Conservation (phyloP, 2,113 vertebrate species). For the Coptodon bakossiorum region DNA sequence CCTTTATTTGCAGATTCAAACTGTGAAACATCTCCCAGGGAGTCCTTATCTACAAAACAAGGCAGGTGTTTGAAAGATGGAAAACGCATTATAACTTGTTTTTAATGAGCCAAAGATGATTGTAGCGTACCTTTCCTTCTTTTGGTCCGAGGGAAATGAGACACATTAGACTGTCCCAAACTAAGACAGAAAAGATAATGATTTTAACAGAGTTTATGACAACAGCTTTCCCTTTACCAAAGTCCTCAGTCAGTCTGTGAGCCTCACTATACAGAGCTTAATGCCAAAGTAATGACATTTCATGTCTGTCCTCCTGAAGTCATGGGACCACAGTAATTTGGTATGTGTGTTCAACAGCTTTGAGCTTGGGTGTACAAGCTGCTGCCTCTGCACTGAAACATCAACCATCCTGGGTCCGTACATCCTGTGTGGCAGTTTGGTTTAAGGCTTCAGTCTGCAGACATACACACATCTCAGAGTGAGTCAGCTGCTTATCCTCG, state of each 20-base stretch:
- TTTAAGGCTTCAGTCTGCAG: background rate
- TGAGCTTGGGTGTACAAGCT: background rate
- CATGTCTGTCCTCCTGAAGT: background rate
- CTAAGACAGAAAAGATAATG: background rate
- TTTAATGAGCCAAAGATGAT: background rate
- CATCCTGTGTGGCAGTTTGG: background rate
- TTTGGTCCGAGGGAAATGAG: background rate
- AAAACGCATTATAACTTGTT: background rate
- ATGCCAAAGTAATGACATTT: background rate
- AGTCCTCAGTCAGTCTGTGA: background rate
- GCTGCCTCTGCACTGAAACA: background rate
- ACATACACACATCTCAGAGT: background rate
- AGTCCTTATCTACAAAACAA: background rate
- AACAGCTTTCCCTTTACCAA: background rate
- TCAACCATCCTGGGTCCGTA: background rate
- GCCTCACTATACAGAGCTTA: background rate
- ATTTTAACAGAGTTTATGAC: background rate
- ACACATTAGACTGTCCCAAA: background rate
- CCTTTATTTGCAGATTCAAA: background rate
- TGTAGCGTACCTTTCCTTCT: background rate
- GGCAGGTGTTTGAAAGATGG: background rate
- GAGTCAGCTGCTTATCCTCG: background rate
- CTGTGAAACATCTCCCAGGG: background rate
- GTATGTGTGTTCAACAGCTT: background rate
- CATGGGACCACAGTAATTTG: fast-evolving